phyloP scores from a whole-genome alignment of 2,113 vertebrate genomes.

The Abramis brama region DNA sequence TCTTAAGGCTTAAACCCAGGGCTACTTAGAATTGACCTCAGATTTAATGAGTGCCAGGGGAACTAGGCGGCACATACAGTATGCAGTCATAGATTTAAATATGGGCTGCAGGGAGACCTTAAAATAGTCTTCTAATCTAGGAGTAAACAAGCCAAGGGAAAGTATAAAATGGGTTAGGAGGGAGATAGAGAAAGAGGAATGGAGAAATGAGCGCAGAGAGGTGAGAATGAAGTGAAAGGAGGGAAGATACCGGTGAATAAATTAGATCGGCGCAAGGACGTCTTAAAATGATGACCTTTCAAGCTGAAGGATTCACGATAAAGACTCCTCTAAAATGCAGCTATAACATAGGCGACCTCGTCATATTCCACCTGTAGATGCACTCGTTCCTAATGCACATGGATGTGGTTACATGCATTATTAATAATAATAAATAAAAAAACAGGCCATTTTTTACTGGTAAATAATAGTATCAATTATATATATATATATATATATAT shows the following conservation, averaged over 20 bases:
- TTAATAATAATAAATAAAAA: background rate
- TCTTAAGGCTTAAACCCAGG: constrained; percentile 13
- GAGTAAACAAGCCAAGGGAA: constrained; percentile 72
- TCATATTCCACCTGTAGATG: constrained; percentile 9
- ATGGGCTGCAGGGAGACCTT: constrained; percentile 67
- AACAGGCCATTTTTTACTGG: background rate
- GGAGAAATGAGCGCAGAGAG: background rate
- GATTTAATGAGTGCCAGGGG: constrained; percentile 33
- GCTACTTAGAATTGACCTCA: constrained; percentile 32
- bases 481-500: background rate
- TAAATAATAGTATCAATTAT: background rate
- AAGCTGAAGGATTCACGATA: background rate
- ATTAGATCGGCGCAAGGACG: background rate
- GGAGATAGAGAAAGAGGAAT: constrained; percentile 20
- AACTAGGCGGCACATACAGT: constrained; percentile 53
- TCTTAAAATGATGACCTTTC: background rate
- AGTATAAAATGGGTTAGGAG: constrained; percentile 30
- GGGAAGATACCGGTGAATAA: background rate
- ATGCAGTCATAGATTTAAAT: constrained; percentile 72
- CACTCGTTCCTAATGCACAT: background rate
- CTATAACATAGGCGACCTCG: background rate
- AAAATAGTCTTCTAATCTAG: constrained; percentile 75
- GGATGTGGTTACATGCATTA: background rate
- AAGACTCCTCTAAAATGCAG: background rate
- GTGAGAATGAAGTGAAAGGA: background rate